Conservation (phyloP, 2,888 invertebrate genomes). For the Drosophila bunnanda region DNA sequence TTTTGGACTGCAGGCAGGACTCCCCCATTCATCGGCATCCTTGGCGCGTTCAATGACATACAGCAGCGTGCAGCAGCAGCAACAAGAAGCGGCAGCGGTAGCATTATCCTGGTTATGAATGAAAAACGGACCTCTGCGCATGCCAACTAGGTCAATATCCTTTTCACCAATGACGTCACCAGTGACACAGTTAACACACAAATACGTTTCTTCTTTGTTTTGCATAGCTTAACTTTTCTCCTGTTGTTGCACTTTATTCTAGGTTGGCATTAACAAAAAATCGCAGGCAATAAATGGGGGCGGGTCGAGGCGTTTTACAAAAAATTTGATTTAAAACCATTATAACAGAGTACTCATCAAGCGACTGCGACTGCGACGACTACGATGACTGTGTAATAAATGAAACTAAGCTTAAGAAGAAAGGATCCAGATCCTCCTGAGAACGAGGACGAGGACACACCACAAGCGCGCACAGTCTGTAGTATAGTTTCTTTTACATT, state of each 20-base stretch:
- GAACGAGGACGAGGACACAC: conserved; percentile 19
- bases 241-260: conserved; percentile 37
- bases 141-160: conserved; percentile 83
- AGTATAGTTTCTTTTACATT: conserved; percentile 21
- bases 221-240: conserved; percentile 25
- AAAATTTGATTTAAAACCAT: conserved; percentile 62
- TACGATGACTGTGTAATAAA: conserved; percentile 27
- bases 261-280: conserved; percentile 65
- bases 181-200: conserved; percentile 64
- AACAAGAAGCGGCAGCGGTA: conserved; percentile 20
- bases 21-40: conserved; percentile 63
- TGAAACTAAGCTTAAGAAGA: conserved; percentile 38
- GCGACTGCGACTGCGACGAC: conserved; percentile 36
- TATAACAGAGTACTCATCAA: conserved; percentile 44
- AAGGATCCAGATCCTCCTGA: conserved; percentile 17
- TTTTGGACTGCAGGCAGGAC: conserved; percentile 34
- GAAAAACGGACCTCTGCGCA: conserved; percentile 72
- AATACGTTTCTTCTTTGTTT: not conserved
- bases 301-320: conserved; percentile 53
- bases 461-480: conserved; percentile 52
- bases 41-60: conserved; percentile 58
- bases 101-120: conserved; percentile 49
- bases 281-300: conserved; percentile 50
- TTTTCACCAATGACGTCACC: conserved; percentile 74
- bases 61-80: conserved; percentile 30